phyloP scores from a whole-genome alignment of 2,888 invertebrate species.

The Willowsia nigromaculata region DNA sequence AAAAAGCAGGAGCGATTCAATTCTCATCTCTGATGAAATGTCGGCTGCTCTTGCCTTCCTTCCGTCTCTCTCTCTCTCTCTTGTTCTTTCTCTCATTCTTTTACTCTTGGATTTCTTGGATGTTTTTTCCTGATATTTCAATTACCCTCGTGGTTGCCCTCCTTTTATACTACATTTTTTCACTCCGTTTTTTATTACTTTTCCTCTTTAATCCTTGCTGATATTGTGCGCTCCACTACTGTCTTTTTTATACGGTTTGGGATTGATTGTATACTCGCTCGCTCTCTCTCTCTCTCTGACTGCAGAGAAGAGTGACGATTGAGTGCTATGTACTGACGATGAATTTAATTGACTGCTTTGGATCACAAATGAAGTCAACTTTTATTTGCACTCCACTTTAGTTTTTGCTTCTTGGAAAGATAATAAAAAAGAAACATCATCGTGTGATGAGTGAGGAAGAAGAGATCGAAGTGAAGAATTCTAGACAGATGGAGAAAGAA shows the following conservation, averaged over 20 bases:
- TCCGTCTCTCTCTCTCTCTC: not conserved
- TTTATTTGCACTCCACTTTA: constrained; percentile 72
- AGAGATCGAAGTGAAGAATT: not conserved
- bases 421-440: constrained; percentile 25
- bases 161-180: constrained; percentile 51
- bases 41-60: not conserved
- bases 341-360: constrained; percentile 72
- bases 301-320: constrained; percentile 42
- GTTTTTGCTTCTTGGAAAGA: constrained; percentile 41
- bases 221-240: no score
- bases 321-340: constrained; percentile 51
- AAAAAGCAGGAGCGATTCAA: constrained; percentile 40
- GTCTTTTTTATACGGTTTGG: constrained; percentile 17
- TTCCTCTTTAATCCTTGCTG: constrained; percentile 25
- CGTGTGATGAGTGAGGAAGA: not conserved
- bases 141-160: constrained; percentile 58
- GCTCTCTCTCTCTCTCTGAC: not conserved
- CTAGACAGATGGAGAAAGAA: not conserved
- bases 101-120: not conserved
- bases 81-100: not conserved
- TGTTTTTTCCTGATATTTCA: constrained; percentile 52
- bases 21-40: not conserved
- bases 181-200: constrained; percentile 55
- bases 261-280: constrained; percentile 35
- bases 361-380: constrained; percentile 68